These are phyloP conservation scores for Xanthostigma xanthostigma DNA, from an alignment of 2,888 invertebrate species.

Conservation along the genomic window DNA sequence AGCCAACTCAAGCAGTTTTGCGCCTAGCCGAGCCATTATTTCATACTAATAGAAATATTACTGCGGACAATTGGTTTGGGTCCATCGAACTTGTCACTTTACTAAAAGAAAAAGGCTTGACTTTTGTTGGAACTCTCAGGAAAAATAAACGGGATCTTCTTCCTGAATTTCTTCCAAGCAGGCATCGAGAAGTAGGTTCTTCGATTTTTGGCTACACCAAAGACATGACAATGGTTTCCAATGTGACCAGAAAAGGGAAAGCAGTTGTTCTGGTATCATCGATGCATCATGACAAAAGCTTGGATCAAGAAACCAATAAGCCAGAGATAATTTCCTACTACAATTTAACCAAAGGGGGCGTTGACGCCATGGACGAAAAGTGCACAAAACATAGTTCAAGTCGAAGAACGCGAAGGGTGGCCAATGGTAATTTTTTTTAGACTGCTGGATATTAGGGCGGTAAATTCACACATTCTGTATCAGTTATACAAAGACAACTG, in stretches of 20 bases:
- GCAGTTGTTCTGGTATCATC: constrained; percentile 14
- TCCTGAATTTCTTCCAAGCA: not conserved
- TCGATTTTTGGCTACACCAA: constrained; percentile 7
- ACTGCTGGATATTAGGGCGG: constrained; percentile 10
- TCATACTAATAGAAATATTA: constrained; percentile 14
- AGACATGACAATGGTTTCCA: constrained; percentile 8
- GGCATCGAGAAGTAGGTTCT: constrained; percentile 1
- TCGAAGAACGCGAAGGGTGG: constrained; percentile 15
- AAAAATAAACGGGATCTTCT: constrained; percentile 11
- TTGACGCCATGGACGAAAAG: constrained; percentile 15
- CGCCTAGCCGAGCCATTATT: constrained; percentile 7
- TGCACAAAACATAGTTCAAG: constrained; percentile 14
- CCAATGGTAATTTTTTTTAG: constrained; percentile 14
- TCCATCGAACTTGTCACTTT: constrained; percentile 8
- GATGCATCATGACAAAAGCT: constrained; percentile 13
- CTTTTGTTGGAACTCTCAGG: constrained; percentile 9
- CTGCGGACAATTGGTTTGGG: constrained; percentile 16
- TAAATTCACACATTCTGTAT: constrained; percentile 7
- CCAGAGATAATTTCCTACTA: constrained; percentile 16
- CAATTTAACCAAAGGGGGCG: constrained; percentile 16
- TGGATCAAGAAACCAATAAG: constrained; percentile 10
- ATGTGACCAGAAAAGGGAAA: constrained; percentile 14
- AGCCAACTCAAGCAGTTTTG: too few species aligned
- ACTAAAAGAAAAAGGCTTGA: constrained; percentile 9
- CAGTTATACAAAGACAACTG: not conserved